Base-by-base conservation (phyloP, 2,797 vertebrate species). In the Ctenochaetus hawaiiensis region DNA sequence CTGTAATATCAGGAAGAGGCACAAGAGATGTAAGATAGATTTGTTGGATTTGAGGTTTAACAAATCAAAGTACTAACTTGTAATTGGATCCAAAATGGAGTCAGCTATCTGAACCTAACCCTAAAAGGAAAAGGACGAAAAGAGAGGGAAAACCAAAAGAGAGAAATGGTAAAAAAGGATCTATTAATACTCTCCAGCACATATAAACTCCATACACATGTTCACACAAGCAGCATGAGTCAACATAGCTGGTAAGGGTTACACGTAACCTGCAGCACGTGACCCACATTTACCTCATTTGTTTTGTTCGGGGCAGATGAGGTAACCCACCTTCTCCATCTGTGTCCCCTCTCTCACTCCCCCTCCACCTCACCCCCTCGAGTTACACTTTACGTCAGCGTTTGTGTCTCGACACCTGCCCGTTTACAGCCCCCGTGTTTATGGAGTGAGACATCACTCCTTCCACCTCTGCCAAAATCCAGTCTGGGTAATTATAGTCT, bases 301-400 rank as follows among this genome's bases (percentile, higher is more conserved):
- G 83, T 92, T 93, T 91, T 92, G 89, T 80, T 94, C 74, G 82
- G 83, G 82, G 72, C 65, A 53, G 88, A 93, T 95, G 94, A 95
- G 89, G 93, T 91, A 93, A 93, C 84, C 83, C 78, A 83, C 75
- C 77, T 72, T 72, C 74, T 81, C 66, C 43, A 8, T 57, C 51
- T 71, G 37, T 43, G 26, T 37, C 75, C 57, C 39, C 73, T 17
- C 67, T 77, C 82, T 57, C n/a, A 23, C 75, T 53, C 77, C 72
- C 30, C 39, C 57, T 69, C 71, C 60, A 69, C 69, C 49, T 74
- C 72, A 62, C 16, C 57, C 14, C 41, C 23, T 49, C 23, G 2
- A 48, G 48, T 67, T 54, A 48, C 79, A 68, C 58, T 69, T 76
- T 41, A 83, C 60, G 58, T 88, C 81, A 84, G 44, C 58, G 7